These are phyloP conservation scores for Hyperoplus lanceolatus DNA, from an alignment of 2,797 vertebrate species.

Conservation along the genomic window DNA sequence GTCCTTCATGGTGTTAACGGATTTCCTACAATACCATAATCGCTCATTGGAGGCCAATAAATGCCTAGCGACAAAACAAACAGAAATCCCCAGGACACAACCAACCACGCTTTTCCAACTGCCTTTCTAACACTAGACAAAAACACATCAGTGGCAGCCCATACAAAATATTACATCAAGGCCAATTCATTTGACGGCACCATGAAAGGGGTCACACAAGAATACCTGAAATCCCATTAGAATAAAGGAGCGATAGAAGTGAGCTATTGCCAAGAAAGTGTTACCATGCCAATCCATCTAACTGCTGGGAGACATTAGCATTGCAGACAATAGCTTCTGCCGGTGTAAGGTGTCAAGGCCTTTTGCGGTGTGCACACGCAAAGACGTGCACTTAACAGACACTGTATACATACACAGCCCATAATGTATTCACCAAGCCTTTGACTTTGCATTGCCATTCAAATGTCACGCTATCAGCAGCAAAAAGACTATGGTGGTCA, in stretches of 20 bases:
- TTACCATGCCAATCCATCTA: slow-evolving; percentile 16
- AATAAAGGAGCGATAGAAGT: slow-evolving; percentile 2
- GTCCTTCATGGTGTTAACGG: background rate
- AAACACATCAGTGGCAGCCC: background rate
- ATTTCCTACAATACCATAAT: background rate
- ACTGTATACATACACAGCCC: background rate
- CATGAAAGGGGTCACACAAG: background rate
- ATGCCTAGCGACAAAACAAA: background rate
- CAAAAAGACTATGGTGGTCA: slow-evolving; percentile 59
- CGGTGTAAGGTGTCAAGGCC: slow-evolving; percentile 30
- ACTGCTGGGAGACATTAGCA: slow-evolving; percentile 47
- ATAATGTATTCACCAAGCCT: slow-evolving; percentile 57
- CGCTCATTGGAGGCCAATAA: background rate
- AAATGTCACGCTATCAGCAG: slow-evolving; percentile 61
- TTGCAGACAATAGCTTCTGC: slow-evolving; percentile 53
- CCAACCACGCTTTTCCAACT: background rate
- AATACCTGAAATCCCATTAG: background rate
- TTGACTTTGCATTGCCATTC: slow-evolving; percentile 65
- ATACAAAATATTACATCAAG: background rate
- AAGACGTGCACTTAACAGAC: background rate
- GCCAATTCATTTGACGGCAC: background rate
- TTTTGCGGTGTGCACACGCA: slow-evolving; percentile 14
- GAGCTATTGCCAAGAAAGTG: slow-evolving; percentile 1
- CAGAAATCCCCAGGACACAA: background rate
- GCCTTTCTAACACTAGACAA: background rate